These are phyloP conservation scores for Antheraea assamensis DNA, from an alignment of 2,888 invertebrate species.

Conservation along the genomic window DNA sequence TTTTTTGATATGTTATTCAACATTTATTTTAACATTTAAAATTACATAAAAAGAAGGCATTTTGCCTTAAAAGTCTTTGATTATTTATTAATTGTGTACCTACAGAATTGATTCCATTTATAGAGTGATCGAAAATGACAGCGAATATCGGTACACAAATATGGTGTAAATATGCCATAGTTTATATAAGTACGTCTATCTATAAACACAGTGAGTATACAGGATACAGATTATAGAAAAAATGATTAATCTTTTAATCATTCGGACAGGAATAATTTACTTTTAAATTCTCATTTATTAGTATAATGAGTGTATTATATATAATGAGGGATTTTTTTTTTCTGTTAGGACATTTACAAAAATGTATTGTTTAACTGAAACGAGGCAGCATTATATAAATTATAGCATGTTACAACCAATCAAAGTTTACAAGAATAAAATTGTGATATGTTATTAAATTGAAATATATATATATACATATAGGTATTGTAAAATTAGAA, in stretches of 20 bases:
- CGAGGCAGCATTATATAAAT: background rate
- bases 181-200: background rate
- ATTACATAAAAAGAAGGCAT: slow-evolving; percentile 81
- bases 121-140: slow-evolving; percentile 48
- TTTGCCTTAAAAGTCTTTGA: slow-evolving; percentile 77
- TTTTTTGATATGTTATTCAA: slow-evolving; percentile 73
- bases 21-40: slow-evolving; percentile 82
- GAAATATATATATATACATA: background rate
- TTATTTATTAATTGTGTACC: slow-evolving; percentile 65
- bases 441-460: background rate
- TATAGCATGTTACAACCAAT: background rate
- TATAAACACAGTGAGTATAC: background rate
- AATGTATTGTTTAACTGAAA: background rate
- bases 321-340: no score
- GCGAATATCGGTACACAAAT: slow-evolving; percentile 35
- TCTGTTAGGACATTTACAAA: background rate
- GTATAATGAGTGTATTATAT: no score
- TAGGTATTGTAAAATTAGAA: background rate
- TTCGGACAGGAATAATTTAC: background rate
- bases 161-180: slow-evolving; percentile 41
- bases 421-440: background rate
- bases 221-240: background rate
- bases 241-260: background rate
- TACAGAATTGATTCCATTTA: slow-evolving; percentile 78
- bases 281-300: no score